Percentiles rank a stretch among this genome's conserved stretches.
Conservation (phyloP, 2,797 vertebrate genomes). For the Pangasius krempfi region DNA sequence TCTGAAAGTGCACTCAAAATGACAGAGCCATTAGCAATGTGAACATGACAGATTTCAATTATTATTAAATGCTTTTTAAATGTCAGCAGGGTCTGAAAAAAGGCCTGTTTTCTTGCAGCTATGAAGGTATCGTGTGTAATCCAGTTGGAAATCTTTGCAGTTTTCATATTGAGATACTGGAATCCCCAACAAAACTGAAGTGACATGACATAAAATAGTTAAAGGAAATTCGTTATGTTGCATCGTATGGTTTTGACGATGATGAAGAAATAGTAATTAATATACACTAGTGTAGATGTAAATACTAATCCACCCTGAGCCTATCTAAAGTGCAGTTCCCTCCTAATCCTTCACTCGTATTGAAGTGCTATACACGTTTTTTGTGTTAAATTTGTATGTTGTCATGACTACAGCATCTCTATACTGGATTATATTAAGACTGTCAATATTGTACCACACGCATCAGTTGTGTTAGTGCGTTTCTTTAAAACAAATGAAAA, state of each 20-base stretch:
- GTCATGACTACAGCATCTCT: neutral
- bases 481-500: neutral
- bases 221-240: neutral
- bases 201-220: neutral
- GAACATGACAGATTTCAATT: conserved; percentile 2
- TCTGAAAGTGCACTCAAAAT: conserved; percentile 26
- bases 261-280: neutral
- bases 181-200: conserved; percentile 5
- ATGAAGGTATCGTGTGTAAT: conserved; percentile 1
- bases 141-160: conserved; percentile 14
- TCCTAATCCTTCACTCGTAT: neutral
- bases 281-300: neutral
- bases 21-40: conserved; percentile 34
- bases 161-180: neutral
- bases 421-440: neutral
- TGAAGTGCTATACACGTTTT: too few species aligned
- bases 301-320: neutral
- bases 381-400: neutral
- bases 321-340: too few species aligned
- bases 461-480: neutral
- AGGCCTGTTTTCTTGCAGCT: conserved; percentile 15
- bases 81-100: conserved; percentile 30
- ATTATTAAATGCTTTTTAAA: conserved; percentile 46
- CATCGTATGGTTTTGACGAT: neutral
- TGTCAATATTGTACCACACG: too few species aligned